These are phyloP conservation scores for Penaeus indicus DNA, from an alignment of 1,140 invertebrate genomes.

Conservation along the genomic window DNA sequence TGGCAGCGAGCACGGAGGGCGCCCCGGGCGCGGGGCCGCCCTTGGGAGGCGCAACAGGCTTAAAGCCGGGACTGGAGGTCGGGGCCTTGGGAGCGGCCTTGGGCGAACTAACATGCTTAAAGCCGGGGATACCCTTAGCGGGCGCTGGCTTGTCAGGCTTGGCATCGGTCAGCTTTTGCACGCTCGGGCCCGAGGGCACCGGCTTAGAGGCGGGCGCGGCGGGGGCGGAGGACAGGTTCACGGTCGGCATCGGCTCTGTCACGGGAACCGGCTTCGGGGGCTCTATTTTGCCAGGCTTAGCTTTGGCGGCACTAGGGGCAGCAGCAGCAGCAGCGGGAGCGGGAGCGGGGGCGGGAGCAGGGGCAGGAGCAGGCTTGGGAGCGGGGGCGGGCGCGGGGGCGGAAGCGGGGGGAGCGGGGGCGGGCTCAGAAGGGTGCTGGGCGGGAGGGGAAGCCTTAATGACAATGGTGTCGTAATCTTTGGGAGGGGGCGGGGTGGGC, in stretches of 20 bases:
- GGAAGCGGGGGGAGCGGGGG: constrained; percentile 53
- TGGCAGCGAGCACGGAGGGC: constrained; percentile 24
- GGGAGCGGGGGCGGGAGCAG: constrained; percentile 35
- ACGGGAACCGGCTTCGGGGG: constrained; percentile 51
- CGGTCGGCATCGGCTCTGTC: constrained; percentile 40
- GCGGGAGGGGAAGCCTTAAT: constrained; percentile 53
- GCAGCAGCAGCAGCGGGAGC: constrained; percentile 63
- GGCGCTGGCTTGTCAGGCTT: constrained; percentile 61
- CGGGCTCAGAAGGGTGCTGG: constrained; percentile 51
- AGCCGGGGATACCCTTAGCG: constrained; percentile 34
- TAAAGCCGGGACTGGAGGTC: constrained; percentile 32
- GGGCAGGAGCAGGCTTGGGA: constrained; percentile 2
- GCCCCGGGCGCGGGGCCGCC: constrained; percentile 38
- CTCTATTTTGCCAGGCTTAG: constrained; percentile 36
- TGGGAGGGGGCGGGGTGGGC: constrained; percentile 65
- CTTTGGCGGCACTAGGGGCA: background rate
- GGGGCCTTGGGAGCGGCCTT: constrained; percentile 37
- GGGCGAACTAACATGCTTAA: constrained; percentile 48
- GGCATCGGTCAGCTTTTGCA: constrained; percentile 35
- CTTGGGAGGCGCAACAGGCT: constrained; percentile 25
- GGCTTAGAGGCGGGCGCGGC: constrained; percentile 51
- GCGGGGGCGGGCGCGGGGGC: constrained; percentile 66
- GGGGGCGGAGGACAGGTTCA: constrained; percentile 65
- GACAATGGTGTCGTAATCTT: constrained; percentile 66
- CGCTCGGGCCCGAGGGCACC: background rate